phyloP scores from a whole-genome alignment of 2,888 invertebrate species.

The Erannis defoliaria region DNA sequence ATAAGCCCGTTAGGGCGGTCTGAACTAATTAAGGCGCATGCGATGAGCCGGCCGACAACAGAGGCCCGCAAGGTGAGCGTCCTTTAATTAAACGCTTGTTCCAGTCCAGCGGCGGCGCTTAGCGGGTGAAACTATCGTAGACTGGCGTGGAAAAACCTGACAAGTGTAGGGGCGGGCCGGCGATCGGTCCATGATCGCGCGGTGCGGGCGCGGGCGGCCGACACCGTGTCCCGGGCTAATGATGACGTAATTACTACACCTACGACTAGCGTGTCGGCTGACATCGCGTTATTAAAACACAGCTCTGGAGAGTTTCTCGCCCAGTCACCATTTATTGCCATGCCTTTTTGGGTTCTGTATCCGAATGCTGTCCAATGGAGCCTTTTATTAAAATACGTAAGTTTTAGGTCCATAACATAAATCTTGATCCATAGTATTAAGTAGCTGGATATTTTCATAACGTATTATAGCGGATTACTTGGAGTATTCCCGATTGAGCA shows the following conservation, averaged over 20 bases:
- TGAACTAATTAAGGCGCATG: slow-evolving; percentile 86
- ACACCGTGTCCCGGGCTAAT: slow-evolving; percentile 42
- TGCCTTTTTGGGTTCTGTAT: slow-evolving; percentile 3
- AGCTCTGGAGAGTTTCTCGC: slow-evolving; percentile 6
- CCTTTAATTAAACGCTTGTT: slow-evolving; percentile 83
- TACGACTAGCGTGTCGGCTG: slow-evolving; percentile 25
- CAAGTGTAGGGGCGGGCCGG: slow-evolving; percentile 63
- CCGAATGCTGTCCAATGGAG: too few species aligned
- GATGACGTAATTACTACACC: slow-evolving; percentile 51
- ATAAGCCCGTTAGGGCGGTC: slow-evolving; percentile 86
- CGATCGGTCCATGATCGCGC: slow-evolving; percentile 27
- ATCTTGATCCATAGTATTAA: too few species aligned
- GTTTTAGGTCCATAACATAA: too few species aligned
- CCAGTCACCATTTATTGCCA: neutral
- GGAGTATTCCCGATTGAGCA: too few species aligned
- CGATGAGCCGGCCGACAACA: slow-evolving; percentile 79
- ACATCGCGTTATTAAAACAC: slow-evolving; percentile 14
- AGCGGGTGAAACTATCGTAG: slow-evolving; percentile 66
- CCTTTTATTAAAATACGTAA: too few species aligned
- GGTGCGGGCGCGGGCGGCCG: slow-evolving; percentile 33
- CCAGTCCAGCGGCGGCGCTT: slow-evolving; percentile 75
- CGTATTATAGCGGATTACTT: too few species aligned
- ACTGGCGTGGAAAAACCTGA: slow-evolving; percentile 68
- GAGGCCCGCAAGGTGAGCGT: slow-evolving; percentile 78
- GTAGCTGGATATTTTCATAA: too few species aligned